These are phyloP conservation scores for Amphibalanus amphitrite DNA, from an alignment of 1,140 invertebrate genomes.

Conservation along the genomic window DNA sequence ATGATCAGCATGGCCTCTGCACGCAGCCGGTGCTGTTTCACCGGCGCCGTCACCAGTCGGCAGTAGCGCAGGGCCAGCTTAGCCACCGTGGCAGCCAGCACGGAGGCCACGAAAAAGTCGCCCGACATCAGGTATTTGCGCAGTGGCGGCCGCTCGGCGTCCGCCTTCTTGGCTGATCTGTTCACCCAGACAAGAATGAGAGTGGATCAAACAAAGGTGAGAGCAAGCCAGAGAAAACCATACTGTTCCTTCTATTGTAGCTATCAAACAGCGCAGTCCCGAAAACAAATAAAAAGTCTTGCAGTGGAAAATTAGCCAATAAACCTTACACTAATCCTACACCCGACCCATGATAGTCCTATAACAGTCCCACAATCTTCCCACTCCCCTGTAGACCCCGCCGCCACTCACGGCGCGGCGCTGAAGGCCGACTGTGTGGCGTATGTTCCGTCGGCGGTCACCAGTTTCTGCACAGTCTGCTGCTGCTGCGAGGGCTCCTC, in stretches of 20 bases:
- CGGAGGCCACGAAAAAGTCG: conserved; percentile 90
- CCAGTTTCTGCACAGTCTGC: conserved; percentile 38
- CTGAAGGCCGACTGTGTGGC: conserved; percentile 95
- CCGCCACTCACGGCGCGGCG: conserved; percentile 36
- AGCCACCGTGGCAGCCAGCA: conserved; percentile 71
- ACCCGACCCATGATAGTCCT: no score
- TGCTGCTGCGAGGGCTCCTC: conserved; percentile 22
- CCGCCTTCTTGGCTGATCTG: conserved; percentile 39
- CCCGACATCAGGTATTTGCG: conserved; percentile 80
- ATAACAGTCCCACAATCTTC: no score
- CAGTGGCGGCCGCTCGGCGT: conserved; percentile 51
- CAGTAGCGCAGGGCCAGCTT: conserved; percentile 61
- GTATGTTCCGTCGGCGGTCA: conserved; percentile 98
- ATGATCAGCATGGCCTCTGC: conserved; percentile 77
- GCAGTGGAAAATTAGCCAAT: no score
- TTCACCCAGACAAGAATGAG: no score
- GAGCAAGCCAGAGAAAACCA: no score
- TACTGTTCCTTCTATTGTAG: no score
- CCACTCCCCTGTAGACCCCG: no score
- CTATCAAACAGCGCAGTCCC: no score
- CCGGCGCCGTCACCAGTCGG: conserved; percentile 20
- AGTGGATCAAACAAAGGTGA: no score
- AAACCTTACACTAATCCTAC: no score
- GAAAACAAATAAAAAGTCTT: no score
- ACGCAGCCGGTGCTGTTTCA: conserved; percentile 45